phyloP scores from a whole-genome alignment of 2,888 invertebrate species.

The Sarcophaga rosellei region DNA sequence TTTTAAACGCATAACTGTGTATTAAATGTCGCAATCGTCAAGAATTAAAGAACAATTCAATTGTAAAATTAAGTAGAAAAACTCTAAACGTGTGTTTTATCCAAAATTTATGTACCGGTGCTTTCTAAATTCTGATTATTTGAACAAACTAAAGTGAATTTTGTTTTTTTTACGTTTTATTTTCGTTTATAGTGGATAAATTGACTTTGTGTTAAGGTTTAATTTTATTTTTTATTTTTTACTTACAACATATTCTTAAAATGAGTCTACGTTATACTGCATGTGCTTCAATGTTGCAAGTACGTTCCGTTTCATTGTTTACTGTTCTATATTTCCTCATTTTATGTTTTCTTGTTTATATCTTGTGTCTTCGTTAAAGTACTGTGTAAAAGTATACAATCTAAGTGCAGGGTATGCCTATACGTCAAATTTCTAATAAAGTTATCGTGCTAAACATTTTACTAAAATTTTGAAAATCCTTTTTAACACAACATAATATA shows the following conservation, averaged over 20 bases:
- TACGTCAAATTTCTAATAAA: no score
- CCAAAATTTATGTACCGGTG: no score
- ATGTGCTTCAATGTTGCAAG: conserved; percentile 72
- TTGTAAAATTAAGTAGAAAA: neutral
- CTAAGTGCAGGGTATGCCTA: no score
- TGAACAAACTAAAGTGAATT: no score
- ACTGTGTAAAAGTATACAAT: no score
- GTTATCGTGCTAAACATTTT: no score
- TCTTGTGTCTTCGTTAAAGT: no score
- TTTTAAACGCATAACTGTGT: conserved; percentile 17
- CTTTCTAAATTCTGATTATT: no score
- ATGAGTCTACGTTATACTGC: conserved; percentile 73
- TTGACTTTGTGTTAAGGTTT: neutral
- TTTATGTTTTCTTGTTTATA: neutral
- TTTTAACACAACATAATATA: no score
- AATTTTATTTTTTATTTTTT: neutral
- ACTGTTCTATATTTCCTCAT: neutral
- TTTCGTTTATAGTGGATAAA: neutral
- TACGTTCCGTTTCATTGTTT: conserved; percentile 62
- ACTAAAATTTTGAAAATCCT: no score
- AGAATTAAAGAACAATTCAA: neutral
- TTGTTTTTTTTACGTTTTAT: no score
- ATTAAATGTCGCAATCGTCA: neutral
- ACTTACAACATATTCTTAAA: neutral
- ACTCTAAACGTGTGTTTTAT: no score